phyloP scores from a whole-genome alignment of 2,888 invertebrate genomes.

The Ophion costatus region DNA sequence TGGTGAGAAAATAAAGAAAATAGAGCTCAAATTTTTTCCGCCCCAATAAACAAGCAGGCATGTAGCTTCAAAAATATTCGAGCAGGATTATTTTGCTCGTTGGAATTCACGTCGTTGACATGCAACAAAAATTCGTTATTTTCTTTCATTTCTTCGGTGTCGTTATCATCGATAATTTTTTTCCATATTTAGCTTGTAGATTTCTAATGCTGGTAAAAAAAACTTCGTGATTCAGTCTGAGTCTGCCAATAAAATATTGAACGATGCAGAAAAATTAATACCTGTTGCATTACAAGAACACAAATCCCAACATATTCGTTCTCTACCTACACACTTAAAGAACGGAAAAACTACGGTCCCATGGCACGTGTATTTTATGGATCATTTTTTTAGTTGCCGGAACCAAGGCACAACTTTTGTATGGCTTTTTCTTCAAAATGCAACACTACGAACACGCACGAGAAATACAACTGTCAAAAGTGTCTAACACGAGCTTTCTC shows the following conservation, averaged over 20 bases:
- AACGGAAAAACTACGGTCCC: neutral
- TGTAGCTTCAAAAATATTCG: neutral
- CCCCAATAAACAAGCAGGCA: no score
- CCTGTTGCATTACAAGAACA: neutral
- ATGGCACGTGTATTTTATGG: neutral
- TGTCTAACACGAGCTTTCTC: neutral
- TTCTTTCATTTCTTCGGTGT: neutral
- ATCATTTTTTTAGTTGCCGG: neutral
- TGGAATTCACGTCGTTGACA: neutral
- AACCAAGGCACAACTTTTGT: neutral
- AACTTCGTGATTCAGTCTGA: neutral
- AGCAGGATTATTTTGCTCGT: slow-evolving; percentile 14
- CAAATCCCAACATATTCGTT: neutral
- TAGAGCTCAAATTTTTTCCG: no score
- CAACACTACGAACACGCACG: slow-evolving; percentile 6
- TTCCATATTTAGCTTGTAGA: no score
- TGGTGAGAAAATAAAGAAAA: no score
- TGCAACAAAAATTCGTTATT: neutral
- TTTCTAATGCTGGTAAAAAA: no score
- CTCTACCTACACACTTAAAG: slow-evolving; percentile 38
- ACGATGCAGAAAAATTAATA: no score
- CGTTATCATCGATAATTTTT: no score
- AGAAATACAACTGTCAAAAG: neutral
- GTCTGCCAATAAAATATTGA: neutral
- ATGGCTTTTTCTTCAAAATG: slow-evolving; percentile 1